Evolutionary conservation across 2,888 invertebrate genomes (phyloP).

Genomic region (Eumacrocentrus americanus): DNA sequence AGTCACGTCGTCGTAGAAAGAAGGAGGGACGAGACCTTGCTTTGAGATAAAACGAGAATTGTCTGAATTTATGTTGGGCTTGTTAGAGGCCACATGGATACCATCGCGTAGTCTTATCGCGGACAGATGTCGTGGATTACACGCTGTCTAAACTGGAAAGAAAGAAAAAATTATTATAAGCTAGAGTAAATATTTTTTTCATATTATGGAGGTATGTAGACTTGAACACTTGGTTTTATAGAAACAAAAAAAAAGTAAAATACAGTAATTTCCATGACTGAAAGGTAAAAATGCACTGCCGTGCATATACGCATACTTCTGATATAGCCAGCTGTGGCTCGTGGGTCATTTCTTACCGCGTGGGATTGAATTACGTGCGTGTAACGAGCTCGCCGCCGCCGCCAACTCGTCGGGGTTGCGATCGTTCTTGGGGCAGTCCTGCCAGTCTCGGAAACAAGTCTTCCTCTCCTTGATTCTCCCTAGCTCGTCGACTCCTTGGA

Average conservation of each 20-base stretch:
- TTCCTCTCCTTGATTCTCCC: slow-evolving; percentile 24
- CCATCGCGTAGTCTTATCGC: slow-evolving; percentile 18
- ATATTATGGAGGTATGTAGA: neutral
- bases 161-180: neutral
- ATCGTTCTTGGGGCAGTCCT: slow-evolving; percentile 26
- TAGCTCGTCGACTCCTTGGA: slow-evolving; percentile 13
- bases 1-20: slow-evolving; percentile 12
- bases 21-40: slow-evolving; percentile 20
- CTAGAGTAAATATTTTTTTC: neutral
- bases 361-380: slow-evolving; percentile 49
- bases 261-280: neutral
- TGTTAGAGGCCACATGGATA: slow-evolving; percentile 21
- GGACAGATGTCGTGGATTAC: slow-evolving; percentile 15
- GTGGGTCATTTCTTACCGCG: slow-evolving; percentile 45
- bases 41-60: slow-evolving; percentile 23
- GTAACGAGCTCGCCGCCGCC: slow-evolving; percentile 36
- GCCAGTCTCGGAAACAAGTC: slow-evolving; percentile 29
- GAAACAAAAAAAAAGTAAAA: neutral
- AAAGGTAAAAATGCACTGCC: neutral
- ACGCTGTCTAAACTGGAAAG: slow-evolving; percentile 1
- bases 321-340: slow-evolving; percentile 29
- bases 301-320: slow-evolving; percentile 8
- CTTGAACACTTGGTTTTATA: neutral
- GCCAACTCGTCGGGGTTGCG: slow-evolving; percentile 30
- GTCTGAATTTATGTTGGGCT: slow-evolving; percentile 26